A percentile compares a stretch with the other conserved stretches of the same genome.
These are phyloP conservation scores for Astreopora myriophthalma DNA, from an alignment of 64 coral and sea anemone species.

Conservation along the genomic window DNA sequence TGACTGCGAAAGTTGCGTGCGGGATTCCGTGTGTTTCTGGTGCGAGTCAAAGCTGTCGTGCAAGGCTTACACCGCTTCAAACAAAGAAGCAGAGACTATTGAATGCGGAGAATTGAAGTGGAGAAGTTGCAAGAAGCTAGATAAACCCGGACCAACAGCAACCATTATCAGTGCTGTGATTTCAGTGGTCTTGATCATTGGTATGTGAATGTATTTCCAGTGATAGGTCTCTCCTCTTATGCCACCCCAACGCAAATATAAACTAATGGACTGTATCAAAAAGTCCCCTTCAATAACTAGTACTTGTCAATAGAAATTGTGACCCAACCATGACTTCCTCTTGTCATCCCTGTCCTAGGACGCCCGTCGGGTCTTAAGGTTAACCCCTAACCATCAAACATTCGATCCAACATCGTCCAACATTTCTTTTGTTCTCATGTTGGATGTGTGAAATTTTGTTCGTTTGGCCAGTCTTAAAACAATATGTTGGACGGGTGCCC, in stretches of 20 bases:
- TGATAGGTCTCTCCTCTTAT: background rate
- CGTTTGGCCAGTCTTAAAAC: too few relatives aligned
- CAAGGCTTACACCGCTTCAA: background rate
- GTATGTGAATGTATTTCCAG: too few relatives aligned
- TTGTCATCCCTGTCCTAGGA: too few relatives aligned
- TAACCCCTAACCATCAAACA: too few relatives aligned
- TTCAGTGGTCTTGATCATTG: background rate
- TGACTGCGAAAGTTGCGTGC: slow-evolving; percentile 25
- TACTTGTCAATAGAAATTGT: background rate
- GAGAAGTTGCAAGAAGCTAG: background rate
- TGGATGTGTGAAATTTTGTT: too few relatives aligned
- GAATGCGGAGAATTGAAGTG: background rate
- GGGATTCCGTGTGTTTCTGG: slow-evolving; percentile 36
- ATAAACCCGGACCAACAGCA: background rate
- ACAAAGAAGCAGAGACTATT: background rate
- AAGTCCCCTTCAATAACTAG: background rate
- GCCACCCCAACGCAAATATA: too few relatives aligned
- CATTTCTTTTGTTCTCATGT: too few relatives aligned
- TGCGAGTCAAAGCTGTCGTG: slow-evolving; percentile 12
- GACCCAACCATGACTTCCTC: too few relatives aligned
- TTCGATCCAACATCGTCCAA: too few relatives aligned
- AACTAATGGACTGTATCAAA: background rate
- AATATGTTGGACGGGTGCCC: too few relatives aligned
- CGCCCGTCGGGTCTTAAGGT: too few relatives aligned
- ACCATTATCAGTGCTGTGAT: background rate